These are phyloP conservation scores for Hystrix brachyura DNA, from an alignment of 2,113 vertebrate species.

Conservation along the genomic window DNA sequence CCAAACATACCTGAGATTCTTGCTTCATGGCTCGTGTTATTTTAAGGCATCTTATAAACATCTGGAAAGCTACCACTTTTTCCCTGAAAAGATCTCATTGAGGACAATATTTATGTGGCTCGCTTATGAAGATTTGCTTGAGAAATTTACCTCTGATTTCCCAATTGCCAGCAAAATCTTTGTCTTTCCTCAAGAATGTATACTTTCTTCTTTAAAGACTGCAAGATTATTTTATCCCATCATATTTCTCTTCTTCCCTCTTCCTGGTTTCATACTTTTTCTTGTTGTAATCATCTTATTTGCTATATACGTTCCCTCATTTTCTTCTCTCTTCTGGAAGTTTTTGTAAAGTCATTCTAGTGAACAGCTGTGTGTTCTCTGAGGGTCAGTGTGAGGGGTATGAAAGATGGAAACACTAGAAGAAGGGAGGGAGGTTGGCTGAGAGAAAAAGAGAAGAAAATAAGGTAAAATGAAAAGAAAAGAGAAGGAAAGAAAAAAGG, in stretches of 20 bases:
- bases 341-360: neutral
- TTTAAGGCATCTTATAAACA: neutral
- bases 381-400: neutral
- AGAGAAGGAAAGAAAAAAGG: neutral
- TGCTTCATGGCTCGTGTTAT: neutral
- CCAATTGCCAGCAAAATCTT: neutral
- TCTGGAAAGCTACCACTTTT: neutral
- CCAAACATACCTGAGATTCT: neutral
- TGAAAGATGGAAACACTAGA: neutral
- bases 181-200: neutral
- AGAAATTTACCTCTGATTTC: neutral
- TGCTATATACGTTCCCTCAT: neutral
- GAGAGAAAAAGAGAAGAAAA: neutral
- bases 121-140: neutral
- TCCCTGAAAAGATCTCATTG: neutral
- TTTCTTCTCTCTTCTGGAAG: neutral
- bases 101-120: neutral
- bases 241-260: neutral
- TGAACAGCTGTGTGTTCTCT: neutral
- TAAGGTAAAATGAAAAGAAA: neutral
- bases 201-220: neutral
- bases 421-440: neutral
- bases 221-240: too few relatives aligned
- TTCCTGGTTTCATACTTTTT: neutral
- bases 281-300: neutral